Base-by-base conservation (phyloP, 2,113 vertebrate genomes). In the Sphyrna mokarran region DNA sequence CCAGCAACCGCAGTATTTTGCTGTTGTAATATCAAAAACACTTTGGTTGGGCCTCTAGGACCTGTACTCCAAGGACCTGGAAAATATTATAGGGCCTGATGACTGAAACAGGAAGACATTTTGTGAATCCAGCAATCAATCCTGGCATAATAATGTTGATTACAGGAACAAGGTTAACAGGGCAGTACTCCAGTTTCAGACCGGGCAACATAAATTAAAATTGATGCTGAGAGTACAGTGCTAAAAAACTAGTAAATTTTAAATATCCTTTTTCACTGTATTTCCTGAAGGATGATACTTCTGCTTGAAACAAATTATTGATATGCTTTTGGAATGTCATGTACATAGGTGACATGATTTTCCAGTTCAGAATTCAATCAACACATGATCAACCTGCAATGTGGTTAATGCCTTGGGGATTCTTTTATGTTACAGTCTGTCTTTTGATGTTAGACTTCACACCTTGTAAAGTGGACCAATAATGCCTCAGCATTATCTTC, bases 351-450 rank as follows among this genome's bases (percentile, higher is more conserved):
- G 18, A 8, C n/a, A 40, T 4, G 22, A 58, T 7, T 37, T 66
- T 20, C 89, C n/a, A 66, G 18, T 43, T 66, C 61, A 66, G 89
- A 93, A 14, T 37, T 93, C 33, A 66, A n/a, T 66, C 6, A 63
- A 91, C 33, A 66, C 61, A n/a, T 91, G 89, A 16, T 93, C 89
- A 93, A 93, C 33, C 89, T 93, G 61, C n/a, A 93, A 66, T 66
- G 61, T 18, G 89, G 68, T 66, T 93, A 93, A 93, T 66, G 16
- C 89, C 58, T 22, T 9, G 37, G 89, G 61, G 10, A 68, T 66
- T 66, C n/a, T 37, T 37, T 93, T n/a, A 93, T 93, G 33, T 66
- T 93, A 93, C 89, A 91, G 16, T 7, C 33, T 66, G 61, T 9
- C 61, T 93, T 93, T 93, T 93, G 89, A 93, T 37, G 89, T 93